Base-by-base conservation (phyloP, 1,140 invertebrate genomes). In the Penaeus vannamei region DNA sequence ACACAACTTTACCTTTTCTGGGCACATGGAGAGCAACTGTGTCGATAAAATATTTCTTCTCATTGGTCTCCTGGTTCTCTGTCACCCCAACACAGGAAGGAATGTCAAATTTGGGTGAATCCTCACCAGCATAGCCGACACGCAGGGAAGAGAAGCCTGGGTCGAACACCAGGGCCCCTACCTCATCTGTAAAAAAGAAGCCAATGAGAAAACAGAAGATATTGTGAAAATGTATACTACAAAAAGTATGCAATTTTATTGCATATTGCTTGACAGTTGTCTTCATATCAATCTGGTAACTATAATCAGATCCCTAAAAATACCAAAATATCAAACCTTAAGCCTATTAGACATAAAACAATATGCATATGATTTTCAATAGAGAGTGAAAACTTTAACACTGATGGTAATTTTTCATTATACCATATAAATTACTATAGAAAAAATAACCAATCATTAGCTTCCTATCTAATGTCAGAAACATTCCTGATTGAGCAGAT, bases 161-260 rank as follows among this genome's bases (percentile, higher is more conserved):
- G 93, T 99, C 98, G 93, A 99, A 98, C 20, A 99, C 98, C 85
- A 99, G 93, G 0, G 98, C 98, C 23, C 98, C 98, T 91, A 99
- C 99, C 93, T 99, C 99, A 94, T 99, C 99, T 94, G 93, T 93
- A 66, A 90, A 8, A 53, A 88, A 32, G 2, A 86, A 81, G 23
- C 62, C 32, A 5, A 36, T 61, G 46, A 19, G 23, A 12, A 8
- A 82, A 83, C 23, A 86, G 36, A 19, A 84, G 14, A n/a, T 29
- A n/a, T 69, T 12, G 76, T 85, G 29, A 84, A 77, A 53, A 85
- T 17, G 19, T 17, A 85, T 26, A 36, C 8, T n/a, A n/a, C 10
- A 76, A 76, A 29, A 36, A 72, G 69, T 53, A 42, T 20, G 26
- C 17, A 53, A 42, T 53, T 22, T 29, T 81, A 17, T 59, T n/a